Evolutionary conservation across 1,140 invertebrate species (phyloP), one percentile per base, ranked within the genome.

Genomic region (Onthophagus taurus): DNA sequence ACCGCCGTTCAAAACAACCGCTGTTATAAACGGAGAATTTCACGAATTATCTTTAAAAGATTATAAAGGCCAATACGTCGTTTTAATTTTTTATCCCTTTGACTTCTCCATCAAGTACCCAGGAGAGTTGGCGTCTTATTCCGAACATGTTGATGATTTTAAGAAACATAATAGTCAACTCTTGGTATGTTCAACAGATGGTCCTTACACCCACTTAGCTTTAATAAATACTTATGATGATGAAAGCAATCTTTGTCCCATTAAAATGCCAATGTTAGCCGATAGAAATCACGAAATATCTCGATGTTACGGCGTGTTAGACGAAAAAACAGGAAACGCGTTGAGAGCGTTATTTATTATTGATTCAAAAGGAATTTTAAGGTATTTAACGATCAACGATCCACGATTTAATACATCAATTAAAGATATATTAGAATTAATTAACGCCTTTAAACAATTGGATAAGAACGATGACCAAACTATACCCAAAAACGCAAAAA

Each of bases 61-160:
- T 61, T 97, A 83, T 61, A 76, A 74, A 54, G 93, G 92, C 49
- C 94, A 96, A 87, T 98, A 97, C 70, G 73, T 97, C 18, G 85
- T 96, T 6, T 66, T 96, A 9, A 86, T 95, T 60, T 94, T 94
- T 67, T 94, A 94, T 61, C 95, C 95, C 1, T 68, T 96, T 47
- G 94, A 94, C 68, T 94, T 94, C 61, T 94, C 89, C 5, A 94
- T 93, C 67, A 87, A 94, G 3, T 93, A 89, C 57, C 89, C 89
- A 33, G 93, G 89, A 6, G 90, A 93, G 66, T 78, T 93, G 36
- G 83, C 89, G 52, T 84, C 89, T 91, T 36, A 70, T 75, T 46
- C 72, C 78, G 31, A 67, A 76, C 21, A 84, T 92, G 42, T 94
- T 92, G 60, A 4, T 69, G 78, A 45, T 67, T 68, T 36, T 55